Evolutionary conservation across 2,888 invertebrate species (phyloP).

Genomic region (Tetramorium bicarinatum): DNA sequence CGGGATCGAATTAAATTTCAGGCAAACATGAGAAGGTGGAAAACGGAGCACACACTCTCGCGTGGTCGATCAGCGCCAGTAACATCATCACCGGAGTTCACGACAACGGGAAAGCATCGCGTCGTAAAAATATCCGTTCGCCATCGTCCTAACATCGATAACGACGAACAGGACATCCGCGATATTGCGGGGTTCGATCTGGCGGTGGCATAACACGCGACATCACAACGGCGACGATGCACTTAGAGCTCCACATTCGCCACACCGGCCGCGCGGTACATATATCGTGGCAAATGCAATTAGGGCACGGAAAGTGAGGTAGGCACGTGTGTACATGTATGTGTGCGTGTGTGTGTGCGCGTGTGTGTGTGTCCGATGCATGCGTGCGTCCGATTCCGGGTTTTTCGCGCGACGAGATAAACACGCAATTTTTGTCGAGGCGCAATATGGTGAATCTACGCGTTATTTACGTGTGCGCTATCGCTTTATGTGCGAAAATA

Average conservation of each 20-base stretch:
- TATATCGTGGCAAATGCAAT: constrained; percentile 58
- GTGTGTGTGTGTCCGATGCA: no score
- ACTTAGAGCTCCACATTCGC: constrained; percentile 28
- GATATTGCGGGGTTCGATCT: constrained; percentile 25
- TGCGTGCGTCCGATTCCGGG: constrained; percentile 14
- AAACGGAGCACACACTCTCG: neutral
- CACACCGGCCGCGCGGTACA: constrained; percentile 10
- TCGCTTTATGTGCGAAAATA: neutral
- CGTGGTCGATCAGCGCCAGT: constrained; percentile 16
- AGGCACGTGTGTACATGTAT: neutral
- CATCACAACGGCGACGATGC: constrained; percentile 26
- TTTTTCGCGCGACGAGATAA: constrained; percentile 20
- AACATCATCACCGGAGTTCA: constrained; percentile 31
- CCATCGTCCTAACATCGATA: constrained; percentile 40
- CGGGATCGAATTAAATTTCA: neutral
- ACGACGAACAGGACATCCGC: constrained; percentile 35
- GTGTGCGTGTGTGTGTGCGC: rapidly evolving
- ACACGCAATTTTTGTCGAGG: constrained; percentile 29
- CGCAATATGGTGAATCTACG: constrained; percentile 19
- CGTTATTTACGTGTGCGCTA: constrained; percentile 26
- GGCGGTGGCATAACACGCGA: constrained; percentile 1
- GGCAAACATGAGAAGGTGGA: constrained; percentile 3
- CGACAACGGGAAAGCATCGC: constrained; percentile 30
- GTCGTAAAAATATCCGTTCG: constrained; percentile 52
- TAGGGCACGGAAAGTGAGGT: constrained; percentile 53